A percentile compares a stretch with the other conserved stretches of the same genome.
Evolutionary conservation across 2,888 invertebrate species (phyloP).

Genomic region (Agapostemon virescens): DNA sequence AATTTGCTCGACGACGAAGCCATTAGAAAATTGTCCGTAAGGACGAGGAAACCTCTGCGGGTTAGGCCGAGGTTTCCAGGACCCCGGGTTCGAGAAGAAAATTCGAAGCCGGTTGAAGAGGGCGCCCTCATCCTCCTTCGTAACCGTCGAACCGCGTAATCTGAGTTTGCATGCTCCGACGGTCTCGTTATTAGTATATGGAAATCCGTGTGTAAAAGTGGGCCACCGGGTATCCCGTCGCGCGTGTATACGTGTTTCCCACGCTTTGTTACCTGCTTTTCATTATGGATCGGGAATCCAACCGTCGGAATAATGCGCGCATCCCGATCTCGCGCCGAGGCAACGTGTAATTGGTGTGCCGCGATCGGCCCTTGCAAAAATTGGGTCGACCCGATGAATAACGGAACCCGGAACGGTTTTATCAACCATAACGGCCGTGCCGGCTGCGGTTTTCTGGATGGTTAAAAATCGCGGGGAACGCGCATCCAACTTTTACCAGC

Average conservation of each 20-base stretch:
- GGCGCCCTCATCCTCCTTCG: slow-evolving; percentile 15
- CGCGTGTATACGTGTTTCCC: slow-evolving; percentile 25
- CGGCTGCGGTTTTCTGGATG: background rate
- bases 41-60: background rate
- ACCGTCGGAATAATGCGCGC: slow-evolving; percentile 27
- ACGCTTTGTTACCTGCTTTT: slow-evolving; percentile 55
- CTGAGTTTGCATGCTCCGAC: slow-evolving; percentile 41
- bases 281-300: slow-evolving; percentile 38
- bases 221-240: slow-evolving; percentile 44
- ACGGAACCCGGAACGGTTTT: background rate
- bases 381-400: slow-evolving; percentile 24
- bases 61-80: background rate
- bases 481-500: background rate
- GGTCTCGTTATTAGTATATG: slow-evolving; percentile 49
- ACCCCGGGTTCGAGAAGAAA: background rate
- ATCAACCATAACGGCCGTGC: background rate
- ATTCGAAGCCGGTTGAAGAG: slow-evolving; percentile 9
- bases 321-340: slow-evolving; percentile 22
- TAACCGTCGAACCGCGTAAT: slow-evolving; percentile 37
- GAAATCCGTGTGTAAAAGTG: slow-evolving; percentile 46
- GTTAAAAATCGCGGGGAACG: background rate
- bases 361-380: slow-evolving; percentile 41
- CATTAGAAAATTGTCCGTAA: slow-evolving; percentile 3
- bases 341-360: slow-evolving; percentile 35
- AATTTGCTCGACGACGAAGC: background rate